Evolutionary conservation across 2,797 vertebrate genomes (phyloP), one percentile per base, ranked within the genome.

Genomic region (Tragopan temminckii): DNA sequence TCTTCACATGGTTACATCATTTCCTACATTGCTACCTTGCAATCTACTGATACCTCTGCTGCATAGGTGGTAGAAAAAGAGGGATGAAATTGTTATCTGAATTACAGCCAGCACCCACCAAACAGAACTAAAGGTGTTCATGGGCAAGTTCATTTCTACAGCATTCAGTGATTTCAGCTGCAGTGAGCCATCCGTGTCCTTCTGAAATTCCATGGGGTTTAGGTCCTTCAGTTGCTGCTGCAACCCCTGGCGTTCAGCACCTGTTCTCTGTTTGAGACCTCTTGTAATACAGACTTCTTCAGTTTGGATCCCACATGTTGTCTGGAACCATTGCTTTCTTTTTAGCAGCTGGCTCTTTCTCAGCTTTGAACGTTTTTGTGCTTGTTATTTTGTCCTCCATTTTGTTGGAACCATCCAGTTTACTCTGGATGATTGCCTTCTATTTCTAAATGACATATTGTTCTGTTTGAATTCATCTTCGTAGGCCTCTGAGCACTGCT

Each of bases 401-500:
- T 90, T 90, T 57, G 11, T 40, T 81, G 31, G 15, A 19, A 46
- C 38, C 50, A 36, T 61, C 7, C 52, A 11, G 42, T 68, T 87
- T 86, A 58, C 27, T 20, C 68, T 33, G 67, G 36, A 42, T 63
- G 50, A 53, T 87, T 81, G 45, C 40, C 66, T 85, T 62, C 18
- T 43, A 12, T 70, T 80, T 71, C 48, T 75, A 46, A 82, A 31
- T 67, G 57, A 16, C 7, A 4, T 92, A 87, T 77, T 71, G 10
- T 67, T 74, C 43, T 52, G 50, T 53, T 72, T 69, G 35, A 91
- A 85, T 40, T 83, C 8, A 38, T 63, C 59, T 90, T 67, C 35
- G 7, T 0, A 0, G 20, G 21, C 53, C 55, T 78, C 42, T 18
- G 53, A 87, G 50, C 48, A 42, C 35, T 18, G 2, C 0, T 75